Conservation (phyloP, 2,113 vertebrate genomes). For the Lathamus discolor region DNA sequence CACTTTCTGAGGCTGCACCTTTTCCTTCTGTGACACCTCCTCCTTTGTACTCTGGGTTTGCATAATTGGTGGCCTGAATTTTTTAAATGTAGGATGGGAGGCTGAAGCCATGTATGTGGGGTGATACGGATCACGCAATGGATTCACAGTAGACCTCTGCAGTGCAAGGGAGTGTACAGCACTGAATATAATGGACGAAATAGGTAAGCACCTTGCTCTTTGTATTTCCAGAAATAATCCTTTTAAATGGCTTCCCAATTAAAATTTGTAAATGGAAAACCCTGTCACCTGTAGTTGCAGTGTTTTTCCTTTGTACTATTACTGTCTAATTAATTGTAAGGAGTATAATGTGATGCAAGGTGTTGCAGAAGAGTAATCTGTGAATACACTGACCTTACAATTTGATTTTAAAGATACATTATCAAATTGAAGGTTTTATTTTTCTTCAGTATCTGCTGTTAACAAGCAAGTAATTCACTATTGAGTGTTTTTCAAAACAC, state of each 20-base stretch:
- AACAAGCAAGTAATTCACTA: not conserved
- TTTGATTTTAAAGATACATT: not conserved
- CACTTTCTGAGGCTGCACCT: not conserved
- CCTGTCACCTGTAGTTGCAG: not conserved
- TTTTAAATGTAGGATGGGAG: not conserved
- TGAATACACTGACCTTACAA: not conserved
- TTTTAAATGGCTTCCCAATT: not conserved
- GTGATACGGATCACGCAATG: not conserved
- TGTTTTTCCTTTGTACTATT: not conserved
- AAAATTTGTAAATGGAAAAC: not conserved
- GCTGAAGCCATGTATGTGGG: not conserved
- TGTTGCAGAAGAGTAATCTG: not conserved
- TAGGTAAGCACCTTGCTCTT: conserved; percentile 28
- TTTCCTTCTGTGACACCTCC: not conserved
- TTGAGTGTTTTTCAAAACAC: not conserved
- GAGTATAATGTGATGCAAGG: not conserved
- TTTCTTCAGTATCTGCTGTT: not conserved
- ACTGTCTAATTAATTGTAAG: not conserved
- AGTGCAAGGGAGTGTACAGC: not conserved
- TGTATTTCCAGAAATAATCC: not conserved
- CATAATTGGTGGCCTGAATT: not conserved
- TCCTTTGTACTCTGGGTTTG: not conserved
- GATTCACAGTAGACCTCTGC: conserved; percentile 21
- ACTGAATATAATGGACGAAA: conserved; percentile 45
- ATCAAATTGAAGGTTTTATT: not conserved